These are phyloP conservation scores for Oeneis ivallda DNA, from an alignment of 2,888 invertebrate genomes.

Conservation along the genomic window DNA sequence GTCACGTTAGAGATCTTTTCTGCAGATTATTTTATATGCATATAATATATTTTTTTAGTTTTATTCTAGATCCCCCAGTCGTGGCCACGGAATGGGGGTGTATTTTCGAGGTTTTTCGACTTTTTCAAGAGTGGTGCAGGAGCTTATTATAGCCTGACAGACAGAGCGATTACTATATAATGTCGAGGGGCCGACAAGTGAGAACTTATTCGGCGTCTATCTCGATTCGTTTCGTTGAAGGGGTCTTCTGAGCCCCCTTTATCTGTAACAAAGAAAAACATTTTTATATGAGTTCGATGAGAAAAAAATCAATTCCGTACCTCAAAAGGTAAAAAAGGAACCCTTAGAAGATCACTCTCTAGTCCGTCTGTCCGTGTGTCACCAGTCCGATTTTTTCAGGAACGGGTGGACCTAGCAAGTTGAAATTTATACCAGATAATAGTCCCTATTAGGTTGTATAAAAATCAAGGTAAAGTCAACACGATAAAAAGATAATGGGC, in stretches of 20 bases:
- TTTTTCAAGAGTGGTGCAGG: conserved; percentile 74
- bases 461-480: too few relatives aligned
- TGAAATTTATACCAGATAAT: too few relatives aligned
- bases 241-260: conserved; percentile 58
- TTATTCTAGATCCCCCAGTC: conserved; percentile 59
- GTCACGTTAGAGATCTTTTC: conserved; percentile 79
- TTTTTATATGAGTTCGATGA: too few relatives aligned
- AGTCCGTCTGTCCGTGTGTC: too few relatives aligned
- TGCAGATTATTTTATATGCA: conserved; percentile 77
- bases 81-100: conserved; percentile 77
- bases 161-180: conserved; percentile 67
- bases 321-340: too few relatives aligned
- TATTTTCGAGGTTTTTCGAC: conserved; percentile 63
- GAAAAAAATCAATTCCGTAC: too few relatives aligned
- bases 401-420: too few relatives aligned
- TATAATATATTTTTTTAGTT: conserved; percentile 54
- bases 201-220: conserved; percentile 54
- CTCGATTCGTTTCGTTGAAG: conserved; percentile 78
- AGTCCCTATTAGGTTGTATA: too few relatives aligned
- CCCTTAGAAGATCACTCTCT: too few relatives aligned
- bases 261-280: conserved; percentile 67
- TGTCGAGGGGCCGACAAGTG: conserved; percentile 64
- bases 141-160: conserved; percentile 63
- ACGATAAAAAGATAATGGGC: too few relatives aligned
- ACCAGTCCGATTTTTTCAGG: too few relatives aligned